Conservation (phyloP, 2,888 invertebrate species). For the Lepidocyrtoides sp. region DNA sequence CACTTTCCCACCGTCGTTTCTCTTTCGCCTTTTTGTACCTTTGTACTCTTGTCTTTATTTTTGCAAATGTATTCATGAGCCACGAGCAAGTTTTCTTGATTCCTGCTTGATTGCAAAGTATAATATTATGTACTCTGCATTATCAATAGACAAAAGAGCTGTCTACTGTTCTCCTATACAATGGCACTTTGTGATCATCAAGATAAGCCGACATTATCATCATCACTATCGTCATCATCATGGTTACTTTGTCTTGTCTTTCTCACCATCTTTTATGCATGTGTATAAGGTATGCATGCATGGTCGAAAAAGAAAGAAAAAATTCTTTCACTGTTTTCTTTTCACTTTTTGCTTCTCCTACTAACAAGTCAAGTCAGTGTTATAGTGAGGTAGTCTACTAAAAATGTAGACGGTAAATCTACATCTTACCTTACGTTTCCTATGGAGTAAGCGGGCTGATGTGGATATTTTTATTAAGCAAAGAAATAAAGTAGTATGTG, state of each 20-base stretch:
- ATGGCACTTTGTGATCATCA: constrained; percentile 20
- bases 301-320: no score
- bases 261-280: constrained; percentile 15
- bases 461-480: no score
- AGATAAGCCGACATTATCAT: constrained; percentile 31
- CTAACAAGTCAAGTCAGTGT: neutral
- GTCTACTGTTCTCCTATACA: neutral
- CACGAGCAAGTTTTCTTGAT: neutral
- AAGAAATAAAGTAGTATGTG: neutral
- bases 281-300: neutral
- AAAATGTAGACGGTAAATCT: neutral
- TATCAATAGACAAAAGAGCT: constrained; percentile 18
- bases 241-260: neutral
- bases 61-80: constrained; percentile 30
- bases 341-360: neutral
- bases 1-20: neutral
- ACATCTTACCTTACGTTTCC: no score
- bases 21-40: neutral
- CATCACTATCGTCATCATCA: neutral
- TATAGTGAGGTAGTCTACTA: neutral
- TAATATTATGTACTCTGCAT: neutral
- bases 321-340: neutral
- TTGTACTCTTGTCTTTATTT: neutral
- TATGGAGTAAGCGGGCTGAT: no score
- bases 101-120: constrained; percentile 12